phyloP scores from a whole-genome alignment of 2,888 invertebrate species.

The Atethmia centrago region DNA sequence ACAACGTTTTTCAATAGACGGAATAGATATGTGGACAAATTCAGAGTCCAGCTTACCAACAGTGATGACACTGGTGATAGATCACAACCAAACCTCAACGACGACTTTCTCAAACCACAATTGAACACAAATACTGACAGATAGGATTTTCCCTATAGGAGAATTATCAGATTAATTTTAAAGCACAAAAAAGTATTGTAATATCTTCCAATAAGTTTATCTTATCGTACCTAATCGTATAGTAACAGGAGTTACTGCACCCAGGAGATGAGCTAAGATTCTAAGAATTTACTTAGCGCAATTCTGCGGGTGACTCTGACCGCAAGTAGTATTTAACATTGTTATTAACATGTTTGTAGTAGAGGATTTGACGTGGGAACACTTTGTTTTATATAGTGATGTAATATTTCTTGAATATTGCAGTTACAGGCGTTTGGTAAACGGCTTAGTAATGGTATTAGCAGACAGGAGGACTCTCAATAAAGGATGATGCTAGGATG shows the following conservation, averaged over 20 bases:
- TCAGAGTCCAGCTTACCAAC: no score
- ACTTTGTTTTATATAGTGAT: not conserved
- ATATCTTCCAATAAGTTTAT: not conserved
- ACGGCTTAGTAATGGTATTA: not conserved
- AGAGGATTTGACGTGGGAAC: not conserved
- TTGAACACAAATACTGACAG: not conserved
- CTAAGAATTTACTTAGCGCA: conserved; percentile 5
- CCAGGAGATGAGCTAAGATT: conserved; percentile 28
- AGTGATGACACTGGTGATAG: not conserved
- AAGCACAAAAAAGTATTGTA: conserved; percentile 9
- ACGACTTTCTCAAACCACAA: not conserved
- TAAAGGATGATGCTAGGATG: not conserved
- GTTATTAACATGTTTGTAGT: conserved; percentile 12
- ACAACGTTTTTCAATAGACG: no score
- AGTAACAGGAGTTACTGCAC: not conserved
- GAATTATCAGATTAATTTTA: not conserved
- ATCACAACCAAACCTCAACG: not conserved
- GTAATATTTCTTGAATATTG: conserved; percentile 11
- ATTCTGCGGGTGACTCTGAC: conserved; percentile 4
- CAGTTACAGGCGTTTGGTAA: no score
- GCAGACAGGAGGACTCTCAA: not conserved
- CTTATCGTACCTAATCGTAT: not conserved
- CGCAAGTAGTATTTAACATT: conserved; percentile 20
- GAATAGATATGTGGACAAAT: no score
- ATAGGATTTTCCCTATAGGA: conserved; percentile 2